Percentiles rank a stretch among this genome's conserved stretches.
Conservation (phyloP, 2,113 vertebrate species). For the Chamaetylas fuelleborni region DNA sequence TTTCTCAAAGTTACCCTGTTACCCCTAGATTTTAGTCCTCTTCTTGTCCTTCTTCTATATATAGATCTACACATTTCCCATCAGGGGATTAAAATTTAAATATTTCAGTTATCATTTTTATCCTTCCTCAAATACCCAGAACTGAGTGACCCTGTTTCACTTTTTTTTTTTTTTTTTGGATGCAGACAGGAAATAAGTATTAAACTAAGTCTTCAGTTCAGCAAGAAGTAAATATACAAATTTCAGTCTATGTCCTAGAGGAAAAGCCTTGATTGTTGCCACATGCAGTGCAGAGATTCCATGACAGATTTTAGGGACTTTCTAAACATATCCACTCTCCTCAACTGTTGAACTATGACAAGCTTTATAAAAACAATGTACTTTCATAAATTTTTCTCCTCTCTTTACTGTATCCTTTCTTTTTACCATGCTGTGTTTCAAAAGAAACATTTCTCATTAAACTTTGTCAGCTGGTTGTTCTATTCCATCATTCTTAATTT, state of each 20-base stretch:
- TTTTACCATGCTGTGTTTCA: not conserved
- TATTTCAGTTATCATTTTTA: not conserved
- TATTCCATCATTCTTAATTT: not conserved
- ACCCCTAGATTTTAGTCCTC: not conserved
- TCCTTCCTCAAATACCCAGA: not conserved
- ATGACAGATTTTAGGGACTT: not conserved
- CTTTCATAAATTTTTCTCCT: not conserved
- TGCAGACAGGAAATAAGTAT: not conserved
- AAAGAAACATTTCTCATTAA: not conserved
- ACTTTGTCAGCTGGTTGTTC: not conserved
- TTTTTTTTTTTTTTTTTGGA: not conserved
- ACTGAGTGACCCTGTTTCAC: not conserved
- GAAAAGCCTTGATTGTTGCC: not conserved
- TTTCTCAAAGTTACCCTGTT: not conserved
- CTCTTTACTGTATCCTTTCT: not conserved
- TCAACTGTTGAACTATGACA: not conserved
- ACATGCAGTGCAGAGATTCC: not conserved
- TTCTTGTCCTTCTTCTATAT: not conserved
- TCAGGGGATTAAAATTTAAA: not conserved
- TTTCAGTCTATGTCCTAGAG: not conserved
- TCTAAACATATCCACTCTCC: not conserved
- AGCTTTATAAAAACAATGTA: not conserved
- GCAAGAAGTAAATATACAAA: not conserved
- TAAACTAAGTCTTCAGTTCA: not conserved
- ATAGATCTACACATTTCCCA: not conserved